phyloP scores from a whole-genome alignment of 2,113 vertebrate genomes.

The Nyctibius bracteatus region DNA sequence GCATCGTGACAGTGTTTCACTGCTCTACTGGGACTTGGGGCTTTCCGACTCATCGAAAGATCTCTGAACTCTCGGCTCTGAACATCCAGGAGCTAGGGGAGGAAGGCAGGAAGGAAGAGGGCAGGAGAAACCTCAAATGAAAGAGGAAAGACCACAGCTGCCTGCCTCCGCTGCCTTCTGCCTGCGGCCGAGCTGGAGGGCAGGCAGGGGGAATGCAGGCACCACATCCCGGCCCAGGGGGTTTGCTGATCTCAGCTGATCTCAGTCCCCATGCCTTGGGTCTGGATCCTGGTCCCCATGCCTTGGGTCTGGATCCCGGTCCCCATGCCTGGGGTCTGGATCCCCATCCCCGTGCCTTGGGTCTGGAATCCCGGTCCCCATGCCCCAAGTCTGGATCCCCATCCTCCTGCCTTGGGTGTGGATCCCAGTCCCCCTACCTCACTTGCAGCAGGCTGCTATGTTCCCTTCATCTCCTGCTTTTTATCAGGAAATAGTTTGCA shows the following conservation, averaged over 20 bases:
- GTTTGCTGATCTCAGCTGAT: rapidly evolving
- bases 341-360: neutral
- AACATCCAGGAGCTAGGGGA: neutral
- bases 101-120: neutral
- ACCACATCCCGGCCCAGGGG: rapidly evolving
- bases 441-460: neutral
- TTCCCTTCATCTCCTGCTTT: neutral
- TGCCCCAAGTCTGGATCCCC: rapidly evolving
- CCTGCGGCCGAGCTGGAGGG: rapidly evolving
- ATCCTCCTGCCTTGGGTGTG: neutral
- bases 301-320: neutral
- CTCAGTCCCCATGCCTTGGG: neutral
- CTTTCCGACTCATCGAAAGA: neutral
- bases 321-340: neutral
- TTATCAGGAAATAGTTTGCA: neutral
- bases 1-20: neutral
- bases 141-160: neutral
- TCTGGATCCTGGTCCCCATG: neutral
- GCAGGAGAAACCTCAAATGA: neutral
- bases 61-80: neutral
- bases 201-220: neutral
- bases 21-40: neutral
- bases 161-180: neutral
- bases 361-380: neutral
- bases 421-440: neutral